Percentiles rank a stretch among this genome's conserved stretches.
Evolutionary conservation across 1,140 invertebrate genomes (phyloP).

Genomic region (Drosophila ohnishii): DNA sequence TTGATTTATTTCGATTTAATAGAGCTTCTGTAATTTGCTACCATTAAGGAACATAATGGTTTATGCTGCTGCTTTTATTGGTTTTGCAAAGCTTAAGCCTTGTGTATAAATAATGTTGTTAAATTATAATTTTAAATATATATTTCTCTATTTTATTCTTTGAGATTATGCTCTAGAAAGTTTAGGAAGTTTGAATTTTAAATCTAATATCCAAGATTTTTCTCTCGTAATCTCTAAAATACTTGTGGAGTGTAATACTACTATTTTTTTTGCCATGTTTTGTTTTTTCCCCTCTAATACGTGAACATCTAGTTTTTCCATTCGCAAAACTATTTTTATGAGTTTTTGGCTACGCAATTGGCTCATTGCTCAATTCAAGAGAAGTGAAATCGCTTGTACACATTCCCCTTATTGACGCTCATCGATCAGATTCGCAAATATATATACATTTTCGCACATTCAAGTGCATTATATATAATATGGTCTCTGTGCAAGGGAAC

Average conservation of each 20-base stretch:
- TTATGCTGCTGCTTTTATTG: background rate
- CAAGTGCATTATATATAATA: conserved; percentile 64
- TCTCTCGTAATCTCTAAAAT: too few relatives aligned
- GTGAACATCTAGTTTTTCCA: conserved; percentile 56
- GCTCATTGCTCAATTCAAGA: conserved; percentile 38
- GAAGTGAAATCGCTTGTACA: conserved; percentile 60
- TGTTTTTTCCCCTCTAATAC: background rate
- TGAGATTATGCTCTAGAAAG: too few relatives aligned
- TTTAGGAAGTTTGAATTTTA: background rate
- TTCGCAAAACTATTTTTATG: conserved; percentile 61
- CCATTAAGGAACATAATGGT: background rate
- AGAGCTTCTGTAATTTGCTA: background rate
- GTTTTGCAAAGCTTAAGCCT: background rate
- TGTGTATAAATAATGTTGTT: background rate
- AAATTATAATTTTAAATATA: background rate
- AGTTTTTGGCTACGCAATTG: conserved; percentile 36
- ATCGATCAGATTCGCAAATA: conserved; percentile 53
- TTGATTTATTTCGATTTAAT: conserved; percentile 10
- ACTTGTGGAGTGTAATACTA: too few relatives aligned
- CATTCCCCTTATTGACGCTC: conserved; percentile 47
- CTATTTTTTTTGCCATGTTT: conserved; percentile 7
- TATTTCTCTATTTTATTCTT: background rate
- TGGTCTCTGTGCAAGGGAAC: conserved; percentile 14
- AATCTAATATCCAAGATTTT: background rate
- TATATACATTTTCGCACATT: conserved; percentile 27